These are phyloP conservation scores for Ophiothrix spiculata DNA, from an alignment of 35 echinoderm and acorn worm species.

Conservation along the genomic window DNA sequence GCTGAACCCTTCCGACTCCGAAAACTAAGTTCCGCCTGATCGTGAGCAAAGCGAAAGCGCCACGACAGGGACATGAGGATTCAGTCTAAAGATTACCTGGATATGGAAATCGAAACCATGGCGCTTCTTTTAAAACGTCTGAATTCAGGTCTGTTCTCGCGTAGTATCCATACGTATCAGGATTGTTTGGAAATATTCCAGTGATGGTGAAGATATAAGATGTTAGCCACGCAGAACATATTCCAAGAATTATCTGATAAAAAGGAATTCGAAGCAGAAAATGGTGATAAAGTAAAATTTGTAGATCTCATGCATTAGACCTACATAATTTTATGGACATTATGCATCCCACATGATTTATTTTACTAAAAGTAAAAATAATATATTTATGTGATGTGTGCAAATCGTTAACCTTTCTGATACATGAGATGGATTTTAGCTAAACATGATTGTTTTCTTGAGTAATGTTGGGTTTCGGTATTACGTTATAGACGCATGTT, in stretches of 20 bases:
- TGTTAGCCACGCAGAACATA: constrained; percentile 61
- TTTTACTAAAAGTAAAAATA: background rate
- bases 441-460: no score
- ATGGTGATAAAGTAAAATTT: no score
- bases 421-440: no score
- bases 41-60: no score
- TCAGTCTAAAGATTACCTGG: constrained; percentile 64
- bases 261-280: background rate
- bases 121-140: constrained; percentile 33
- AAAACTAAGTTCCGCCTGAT: no score
- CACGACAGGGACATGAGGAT: no score
- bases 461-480: no score
- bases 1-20: no score
- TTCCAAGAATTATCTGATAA: constrained; percentile 84
- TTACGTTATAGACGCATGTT: no score
- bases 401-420: constrained; percentile 66
- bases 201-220: constrained; percentile 62
- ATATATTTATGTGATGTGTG: constrained; percentile 51
- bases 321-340: no score
- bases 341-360: no score
- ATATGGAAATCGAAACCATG: constrained; percentile 89
- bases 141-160: constrained; percentile 81
- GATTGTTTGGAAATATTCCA: constrained; percentile 66
- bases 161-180: constrained; percentile 64
- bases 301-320: no score